Evolutionary conservation across 64 coral and sea anemone species (phyloP), one percentile per base, ranked within the genome.

Genomic region (Catalaphyllia jardinei): DNA sequence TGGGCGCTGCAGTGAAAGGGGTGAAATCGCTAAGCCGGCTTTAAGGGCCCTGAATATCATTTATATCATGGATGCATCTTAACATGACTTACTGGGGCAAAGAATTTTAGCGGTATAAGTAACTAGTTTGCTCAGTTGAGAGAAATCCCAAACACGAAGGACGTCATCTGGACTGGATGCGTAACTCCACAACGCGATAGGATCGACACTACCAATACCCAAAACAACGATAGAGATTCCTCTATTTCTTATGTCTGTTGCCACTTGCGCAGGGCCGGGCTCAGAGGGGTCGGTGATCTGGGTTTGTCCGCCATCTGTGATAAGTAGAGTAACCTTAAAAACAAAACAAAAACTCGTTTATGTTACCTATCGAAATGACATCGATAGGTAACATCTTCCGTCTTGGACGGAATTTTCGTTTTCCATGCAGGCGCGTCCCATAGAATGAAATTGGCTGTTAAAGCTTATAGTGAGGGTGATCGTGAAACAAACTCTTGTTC

Each of bases 251-350:
- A 85, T 71, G 16, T 10, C 33, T 51, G 24, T 10, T 24, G 81
- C 49, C 11, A 50, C 81, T 8, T 71, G 19, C 7, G 1, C 1
- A 24, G 81, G 62, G 0, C 12, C 25, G 10, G 31, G 30, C 51
- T 85, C 81, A n/a, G 4, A 25, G 1, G 12, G 81, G 25, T 25
- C 14, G 0, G 2, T 3, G 1, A 46, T 17, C 12, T 7, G 49
- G 63, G 81, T 29, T 38, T 85, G 81, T 85, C n/a, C 50, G 69
- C 81, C 81, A 51, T 85, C 63, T 8, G 81, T 85, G 35, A 85
- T 63, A 13, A 85, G 81, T 10, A 85, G 25, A 0, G 38, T 60
- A 3, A 71, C 35, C 81, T 85, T 17, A 25, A 25, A 28, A 69
- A 46, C 42, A 46, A 46, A 46, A 46, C 42, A 46, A 46, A 46